phyloP scores from a whole-genome alignment of 35 echinoderm and acorn worm species.

The Nesometra sesokonis region DNA sequence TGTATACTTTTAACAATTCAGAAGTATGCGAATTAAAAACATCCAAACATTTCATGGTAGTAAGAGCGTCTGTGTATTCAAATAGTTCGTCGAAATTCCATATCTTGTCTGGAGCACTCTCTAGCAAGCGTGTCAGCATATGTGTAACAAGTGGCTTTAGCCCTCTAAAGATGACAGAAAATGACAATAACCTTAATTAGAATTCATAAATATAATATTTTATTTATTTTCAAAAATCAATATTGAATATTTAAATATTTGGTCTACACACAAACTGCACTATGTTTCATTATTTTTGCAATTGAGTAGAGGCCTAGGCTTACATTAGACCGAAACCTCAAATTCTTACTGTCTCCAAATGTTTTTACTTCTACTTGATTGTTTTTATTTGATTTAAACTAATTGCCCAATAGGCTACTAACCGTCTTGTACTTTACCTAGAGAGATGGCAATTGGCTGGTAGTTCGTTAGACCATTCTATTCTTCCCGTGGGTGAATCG shows the following conservation, averaged over 20 bases:
- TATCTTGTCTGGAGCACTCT: slow-evolving; percentile 56
- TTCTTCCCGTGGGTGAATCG: slow-evolving; percentile 46
- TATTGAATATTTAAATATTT: no score
- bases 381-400: no score
- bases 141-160: not conserved
- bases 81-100: slow-evolving; percentile 81
- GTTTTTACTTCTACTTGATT: no score
- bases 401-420: no score
- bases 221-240: no score
- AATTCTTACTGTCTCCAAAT: no score
- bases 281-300: no score
- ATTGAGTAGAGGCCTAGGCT: no score
- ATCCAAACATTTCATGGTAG: slow-evolving; percentile 36
- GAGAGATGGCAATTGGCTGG: slow-evolving; percentile 64
- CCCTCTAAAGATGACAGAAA: not conserved
- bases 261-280: no score
- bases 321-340: no score
- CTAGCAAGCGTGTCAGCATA: slow-evolving; percentile 67
- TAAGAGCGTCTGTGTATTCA: slow-evolving; percentile 30
- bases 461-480: slow-evolving; percentile 69
- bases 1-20: slow-evolving; percentile 47
- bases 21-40: slow-evolving; percentile 48
- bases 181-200: not conserved
- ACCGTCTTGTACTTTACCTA: not conserved
- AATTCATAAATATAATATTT: no score